Percentiles rank a stretch among this genome's conserved stretches.
Conservation (phyloP, 2,888 invertebrate genomes). For the Pegoplata infirma region DNA sequence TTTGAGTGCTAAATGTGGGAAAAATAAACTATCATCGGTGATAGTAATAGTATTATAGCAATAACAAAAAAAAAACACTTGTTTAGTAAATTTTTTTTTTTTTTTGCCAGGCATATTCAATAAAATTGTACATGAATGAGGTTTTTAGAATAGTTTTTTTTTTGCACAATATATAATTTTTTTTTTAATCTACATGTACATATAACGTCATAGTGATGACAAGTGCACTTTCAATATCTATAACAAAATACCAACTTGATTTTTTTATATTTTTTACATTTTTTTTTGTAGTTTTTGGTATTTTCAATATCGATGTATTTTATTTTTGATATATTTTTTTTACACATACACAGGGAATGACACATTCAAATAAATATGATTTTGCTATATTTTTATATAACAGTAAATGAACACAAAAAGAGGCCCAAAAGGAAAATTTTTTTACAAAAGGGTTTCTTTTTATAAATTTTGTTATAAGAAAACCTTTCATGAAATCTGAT, state of each 20-base stretch:
- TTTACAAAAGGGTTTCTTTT: too few relatives aligned
- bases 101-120: neutral
- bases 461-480: too few relatives aligned
- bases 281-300: too few relatives aligned
- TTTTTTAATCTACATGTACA: neutral
- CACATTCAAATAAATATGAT: slow-evolving; percentile 25
- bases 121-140: slow-evolving; percentile 5
- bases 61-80: too few relatives aligned
- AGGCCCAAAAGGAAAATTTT: too few relatives aligned
- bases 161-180: neutral
- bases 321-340: neutral
- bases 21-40: slow-evolving; percentile 49
- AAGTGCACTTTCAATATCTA: slow-evolving; percentile 38
- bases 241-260: slow-evolving; percentile 41
- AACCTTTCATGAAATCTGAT: too few relatives aligned
- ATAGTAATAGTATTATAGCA: slow-evolving; percentile 45
- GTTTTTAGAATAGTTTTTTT: slow-evolving; percentile 4
- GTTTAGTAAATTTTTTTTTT: slow-evolving; percentile 24
- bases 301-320: slow-evolving; percentile 22
- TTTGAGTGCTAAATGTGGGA: slow-evolving; percentile 44
- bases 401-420: neutral
- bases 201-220: slow-evolving; percentile 30
- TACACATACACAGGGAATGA: neutral
- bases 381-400: neutral
- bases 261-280: slow-evolving; percentile 24